Evolutionary conservation across 2,113 vertebrate genomes (phyloP).

Genomic region (Oncorhynchus gorbuscha): DNA sequence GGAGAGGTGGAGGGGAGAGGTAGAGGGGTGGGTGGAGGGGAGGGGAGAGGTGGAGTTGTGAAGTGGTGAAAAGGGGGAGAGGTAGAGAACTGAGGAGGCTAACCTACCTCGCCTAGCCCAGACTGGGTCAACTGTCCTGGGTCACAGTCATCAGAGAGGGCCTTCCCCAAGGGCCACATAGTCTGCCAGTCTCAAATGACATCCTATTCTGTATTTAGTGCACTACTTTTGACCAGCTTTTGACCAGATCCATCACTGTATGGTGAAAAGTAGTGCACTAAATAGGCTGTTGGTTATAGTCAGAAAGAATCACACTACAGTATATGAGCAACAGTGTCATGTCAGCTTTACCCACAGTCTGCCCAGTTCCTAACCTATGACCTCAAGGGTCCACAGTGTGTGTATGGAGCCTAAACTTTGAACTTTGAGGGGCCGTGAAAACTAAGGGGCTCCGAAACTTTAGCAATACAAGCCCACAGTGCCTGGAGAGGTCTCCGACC

Average conservation of each 20-base stretch:
- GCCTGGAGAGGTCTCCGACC: slow-evolving; percentile 29
- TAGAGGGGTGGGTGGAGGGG: slow-evolving; percentile 39
- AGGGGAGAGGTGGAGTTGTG: background rate
- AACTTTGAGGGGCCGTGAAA: slow-evolving; percentile 43
- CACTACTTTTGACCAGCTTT: background rate
- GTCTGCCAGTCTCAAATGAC: background rate
- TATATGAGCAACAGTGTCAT: no score
- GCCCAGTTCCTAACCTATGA: slow-evolving; percentile 37
- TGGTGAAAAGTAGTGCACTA: no score
- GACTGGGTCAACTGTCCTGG: slow-evolving; percentile 44
- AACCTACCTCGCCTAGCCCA: slow-evolving; percentile 43
- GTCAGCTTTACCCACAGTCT: slow-evolving; percentile 1
- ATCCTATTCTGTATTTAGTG: no score
- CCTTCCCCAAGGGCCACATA: background rate
- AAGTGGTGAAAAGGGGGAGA: background rate
- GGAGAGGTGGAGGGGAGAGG: background rate
- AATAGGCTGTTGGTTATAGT: no score
- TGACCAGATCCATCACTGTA: no score
- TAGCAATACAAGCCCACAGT: no score
- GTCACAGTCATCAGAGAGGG: background rate
- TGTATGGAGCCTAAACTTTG: slow-evolving; percentile 38
- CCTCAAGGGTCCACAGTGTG: slow-evolving; percentile 22
- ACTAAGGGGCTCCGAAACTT: slow-evolving; percentile 48
- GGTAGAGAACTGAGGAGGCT: background rate
- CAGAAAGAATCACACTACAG: no score